phyloP scores from a whole-genome alignment of 2,113 vertebrate species.

The Aptenodytes forsteri region DNA sequence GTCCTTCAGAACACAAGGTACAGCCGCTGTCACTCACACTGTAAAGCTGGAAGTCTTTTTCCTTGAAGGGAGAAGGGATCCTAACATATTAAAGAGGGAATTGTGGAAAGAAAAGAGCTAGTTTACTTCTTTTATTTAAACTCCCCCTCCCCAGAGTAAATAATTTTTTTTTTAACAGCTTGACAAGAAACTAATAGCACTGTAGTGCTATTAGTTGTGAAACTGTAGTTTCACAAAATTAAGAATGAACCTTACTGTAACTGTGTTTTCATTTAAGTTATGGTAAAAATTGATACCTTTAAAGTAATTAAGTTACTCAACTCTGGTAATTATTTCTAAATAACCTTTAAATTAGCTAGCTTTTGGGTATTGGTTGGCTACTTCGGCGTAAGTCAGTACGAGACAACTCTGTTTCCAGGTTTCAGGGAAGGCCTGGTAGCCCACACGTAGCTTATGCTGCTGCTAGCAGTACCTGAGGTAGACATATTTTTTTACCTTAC shows the following conservation, averaged over 20 bases:
- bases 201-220: neutral
- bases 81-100: neutral
- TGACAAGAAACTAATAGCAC: neutral
- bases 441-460: neutral
- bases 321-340: neutral
- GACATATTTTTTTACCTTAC: neutral
- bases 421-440: neutral
- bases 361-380: neutral
- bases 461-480: neutral
- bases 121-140: neutral
- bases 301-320: neutral
- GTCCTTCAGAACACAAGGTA: neutral
- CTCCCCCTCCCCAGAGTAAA: neutral
- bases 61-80: neutral
- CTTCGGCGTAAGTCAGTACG: fast-evolving
- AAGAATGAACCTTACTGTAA: neutral
- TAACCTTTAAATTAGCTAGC: neutral
- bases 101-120: neutral
- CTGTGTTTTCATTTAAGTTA: neutral
- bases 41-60: neutral
- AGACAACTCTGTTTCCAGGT: neutral
- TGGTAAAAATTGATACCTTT: neutral
- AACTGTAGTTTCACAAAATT: neutral
- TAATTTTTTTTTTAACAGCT: neutral
- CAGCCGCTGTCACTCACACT: neutral